Percentiles rank a stretch among this genome's conserved stretches.
Evolutionary conservation across 2,113 vertebrate species (phyloP).

Genomic region (Apteryx mantelli): DNA sequence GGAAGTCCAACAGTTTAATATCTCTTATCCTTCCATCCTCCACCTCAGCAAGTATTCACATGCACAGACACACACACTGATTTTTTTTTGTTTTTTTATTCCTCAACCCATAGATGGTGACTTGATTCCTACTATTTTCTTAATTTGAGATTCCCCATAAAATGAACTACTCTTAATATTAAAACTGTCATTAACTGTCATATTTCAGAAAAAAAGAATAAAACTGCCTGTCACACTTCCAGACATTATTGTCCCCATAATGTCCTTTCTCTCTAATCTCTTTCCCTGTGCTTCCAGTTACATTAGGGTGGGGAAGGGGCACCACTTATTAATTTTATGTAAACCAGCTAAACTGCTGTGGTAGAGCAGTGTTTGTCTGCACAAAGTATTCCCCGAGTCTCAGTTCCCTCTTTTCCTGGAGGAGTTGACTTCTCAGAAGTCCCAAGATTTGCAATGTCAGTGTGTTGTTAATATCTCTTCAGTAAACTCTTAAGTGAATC

Average conservation of each 20-base stretch:
- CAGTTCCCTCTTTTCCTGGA: neutral
- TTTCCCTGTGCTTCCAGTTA: neutral
- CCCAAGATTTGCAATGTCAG: slow-evolving; percentile 40
- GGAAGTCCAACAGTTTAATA: neutral
- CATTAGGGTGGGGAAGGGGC: neutral
- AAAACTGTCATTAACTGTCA: neutral
- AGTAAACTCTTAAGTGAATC: slow-evolving; percentile 71
- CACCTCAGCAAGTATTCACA: neutral
- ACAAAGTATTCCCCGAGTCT: neutral
- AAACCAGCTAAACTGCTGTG: neutral
- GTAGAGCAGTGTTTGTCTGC: neutral
- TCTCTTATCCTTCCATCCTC: neutral
- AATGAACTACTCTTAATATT: neutral
- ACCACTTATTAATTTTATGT: neutral
- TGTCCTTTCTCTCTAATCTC: neutral
- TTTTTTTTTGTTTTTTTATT: neutral
- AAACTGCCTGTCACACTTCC: neutral
- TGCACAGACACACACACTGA: neutral
- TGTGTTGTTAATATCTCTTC: slow-evolving; percentile 71
- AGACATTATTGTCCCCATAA: neutral
- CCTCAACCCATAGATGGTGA: neutral
- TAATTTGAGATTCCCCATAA: neutral
- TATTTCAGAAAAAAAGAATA: slow-evolving; percentile 10
- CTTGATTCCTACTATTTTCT: neutral
- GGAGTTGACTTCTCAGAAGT: slow-evolving; percentile 19